Base-by-base conservation (phyloP, 2,113 vertebrate genomes). In the Siniperca knerii region DNA sequence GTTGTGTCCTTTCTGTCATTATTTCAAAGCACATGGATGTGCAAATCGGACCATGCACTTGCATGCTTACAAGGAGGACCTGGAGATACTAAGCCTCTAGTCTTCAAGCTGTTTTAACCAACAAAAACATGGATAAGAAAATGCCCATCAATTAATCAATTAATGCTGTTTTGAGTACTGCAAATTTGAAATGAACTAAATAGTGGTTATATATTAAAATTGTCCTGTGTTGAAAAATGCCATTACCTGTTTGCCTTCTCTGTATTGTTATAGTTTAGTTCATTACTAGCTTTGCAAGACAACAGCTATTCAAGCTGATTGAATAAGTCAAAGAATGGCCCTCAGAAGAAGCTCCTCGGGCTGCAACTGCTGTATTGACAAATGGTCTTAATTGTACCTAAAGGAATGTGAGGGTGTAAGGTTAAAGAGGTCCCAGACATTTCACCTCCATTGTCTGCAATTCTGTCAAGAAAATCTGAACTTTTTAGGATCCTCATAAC, bases 401-500 rank as follows among this genome's bases (percentile, higher is more conserved):
- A 33, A 84, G 76, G 90, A 90, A 88, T 89, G 73, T 76, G 50
- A 60, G 68, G 80, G 73, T 21, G 0, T 16, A 40, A 76, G 84
- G 84, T 93, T 77, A 58, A 75, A 87, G n/a, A 82, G 75, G 87
- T 61, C 67, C 55, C 37, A 25, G 81, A 68, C 69, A 77, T 67
- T 77, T 86, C 57, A 64, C 58, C 62, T 74, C 62, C 35, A 35
- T 68, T 87, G 67, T 85, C 40, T 66, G 44, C n/a, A 77, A 81
- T 70, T 77, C 77, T 67, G 75, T 75, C 66, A 72, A 35, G 46
- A 87, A 65, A 62, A 85, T 15, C 6, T 12, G 4, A 81, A 74
- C 72, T 69, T 72, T 77, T 69, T 44, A 46, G 33, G 70, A 65
- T 76, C 46, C 67, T 80, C 48, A 57, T 33, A 65, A 86, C 15